Evolutionary conservation across 2,797 vertebrate species (phyloP).

Genomic region (Poeciliopsis infans): DNA sequence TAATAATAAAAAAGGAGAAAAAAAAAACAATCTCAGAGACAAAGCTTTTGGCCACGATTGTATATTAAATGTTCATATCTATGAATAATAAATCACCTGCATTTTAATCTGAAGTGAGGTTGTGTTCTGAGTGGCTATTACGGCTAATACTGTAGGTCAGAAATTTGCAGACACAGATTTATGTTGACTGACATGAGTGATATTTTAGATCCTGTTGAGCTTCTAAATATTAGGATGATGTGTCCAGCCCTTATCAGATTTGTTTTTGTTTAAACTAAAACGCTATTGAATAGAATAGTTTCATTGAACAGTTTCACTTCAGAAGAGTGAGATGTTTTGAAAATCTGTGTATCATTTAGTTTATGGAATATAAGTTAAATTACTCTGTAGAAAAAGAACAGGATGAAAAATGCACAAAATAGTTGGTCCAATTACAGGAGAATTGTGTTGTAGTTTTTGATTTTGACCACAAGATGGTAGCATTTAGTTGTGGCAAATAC

Average conservation of each 20-base stretch:
- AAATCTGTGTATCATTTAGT: background rate
- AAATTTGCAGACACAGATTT: background rate
- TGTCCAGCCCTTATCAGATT: background rate
- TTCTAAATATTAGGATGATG: background rate
- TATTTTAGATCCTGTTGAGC: background rate
- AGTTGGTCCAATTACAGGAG: background rate
- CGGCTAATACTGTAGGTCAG: background rate
- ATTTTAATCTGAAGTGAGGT: background rate
- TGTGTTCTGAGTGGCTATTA: background rate
- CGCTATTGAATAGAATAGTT: background rate
- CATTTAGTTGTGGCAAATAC: constrained; percentile 19
- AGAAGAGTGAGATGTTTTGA: background rate
- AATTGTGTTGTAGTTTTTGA: background rate
- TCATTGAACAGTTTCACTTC: background rate
- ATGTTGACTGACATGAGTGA: background rate
- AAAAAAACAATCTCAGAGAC: background rate
- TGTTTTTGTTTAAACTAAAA: background rate
- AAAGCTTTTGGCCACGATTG: background rate
- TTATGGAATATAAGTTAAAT: background rate
- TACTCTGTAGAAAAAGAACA: background rate
- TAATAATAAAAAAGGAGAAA: background rate
- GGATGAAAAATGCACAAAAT: background rate
- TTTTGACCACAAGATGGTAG: constrained; percentile 44
- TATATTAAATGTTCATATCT: background rate
- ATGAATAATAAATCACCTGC: background rate